Percentiles rank a stretch among this genome's conserved stretches.
phyloP scores from a whole-genome alignment of 2,797 vertebrate genomes.

The Denticeps clupeoides region DNA sequence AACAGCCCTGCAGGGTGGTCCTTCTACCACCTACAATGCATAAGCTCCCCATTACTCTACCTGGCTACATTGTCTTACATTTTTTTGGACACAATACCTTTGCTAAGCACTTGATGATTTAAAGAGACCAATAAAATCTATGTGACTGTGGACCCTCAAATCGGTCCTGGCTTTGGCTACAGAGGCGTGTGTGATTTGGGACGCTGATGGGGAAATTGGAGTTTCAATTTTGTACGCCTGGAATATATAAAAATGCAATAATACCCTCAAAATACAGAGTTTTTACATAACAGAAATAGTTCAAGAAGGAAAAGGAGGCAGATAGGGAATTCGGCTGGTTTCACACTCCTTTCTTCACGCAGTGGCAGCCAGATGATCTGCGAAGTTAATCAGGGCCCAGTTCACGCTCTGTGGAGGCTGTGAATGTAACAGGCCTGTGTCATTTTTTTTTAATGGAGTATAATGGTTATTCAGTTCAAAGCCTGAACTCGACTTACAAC shows the following conservation, averaged over 20 bases:
- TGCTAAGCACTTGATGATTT: constrained; percentile 63
- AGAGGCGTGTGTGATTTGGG: constrained; percentile 18
- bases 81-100: constrained; percentile 49
- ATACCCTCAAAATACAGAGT: constrained; percentile 33
- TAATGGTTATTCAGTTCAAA: constrained; percentile 42
- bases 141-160: constrained; percentile 40
- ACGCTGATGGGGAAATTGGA: constrained; percentile 19
- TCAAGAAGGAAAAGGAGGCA: constrained; percentile 22
- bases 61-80: constrained; percentile 52
- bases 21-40: constrained; percentile 6
- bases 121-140: constrained; percentile 55
- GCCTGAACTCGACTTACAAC: no score
- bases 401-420: constrained; percentile 9
- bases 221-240: constrained; percentile 37
- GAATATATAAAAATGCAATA: constrained; percentile 36
- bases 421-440: constrained; percentile 16
- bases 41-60: constrained; percentile 47
- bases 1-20: constrained; percentile 42
- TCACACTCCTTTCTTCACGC: constrained; percentile 8
- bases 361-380: constrained; percentile 42
- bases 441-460: constrained; percentile 19
- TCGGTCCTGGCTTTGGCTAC: constrained; percentile 33
- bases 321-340: constrained; percentile 8
- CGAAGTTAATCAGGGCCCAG: constrained; percentile 41
- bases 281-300: constrained; percentile 37